Evolutionary conservation across 2,888 invertebrate genomes (phyloP).

Genomic region (Perizoma flavofasciatum): DNA sequence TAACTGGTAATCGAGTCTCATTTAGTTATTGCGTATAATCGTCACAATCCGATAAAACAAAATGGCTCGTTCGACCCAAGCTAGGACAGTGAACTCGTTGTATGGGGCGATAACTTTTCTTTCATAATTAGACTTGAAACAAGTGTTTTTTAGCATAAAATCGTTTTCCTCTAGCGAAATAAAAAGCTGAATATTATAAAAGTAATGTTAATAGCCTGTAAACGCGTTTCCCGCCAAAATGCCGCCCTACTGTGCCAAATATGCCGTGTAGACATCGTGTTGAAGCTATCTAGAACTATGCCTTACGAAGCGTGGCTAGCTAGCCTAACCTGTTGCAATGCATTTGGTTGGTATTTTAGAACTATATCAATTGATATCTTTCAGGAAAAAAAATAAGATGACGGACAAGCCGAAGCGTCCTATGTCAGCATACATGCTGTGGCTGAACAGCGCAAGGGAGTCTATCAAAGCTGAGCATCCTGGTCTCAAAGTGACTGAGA

Average conservation of each 20-base stretch:
- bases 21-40: conserved; percentile 81
- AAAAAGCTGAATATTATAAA: conserved; percentile 33
- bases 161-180: conserved; percentile 36
- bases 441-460: conserved; percentile 95
- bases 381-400: conserved; percentile 87
- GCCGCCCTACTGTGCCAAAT: conserved; percentile 66
- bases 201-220: conserved; percentile 39
- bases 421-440: conserved; percentile 96
- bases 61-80: conserved; percentile 83
- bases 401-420: conserved; percentile 97
- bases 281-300: conserved; percentile 53
- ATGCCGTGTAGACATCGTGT: conserved; percentile 54
- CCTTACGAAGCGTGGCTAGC: conserved; percentile 52
- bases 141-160: conserved; percentile 39
- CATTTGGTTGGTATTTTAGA: conserved; percentile 43
- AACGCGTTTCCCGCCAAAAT: conserved; percentile 83
- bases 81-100: conserved; percentile 82
- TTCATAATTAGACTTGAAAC: conserved; percentile 47
- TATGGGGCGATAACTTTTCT: conserved; percentile 75
- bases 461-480: conserved; percentile 95
- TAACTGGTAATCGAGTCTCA: conserved; percentile 75
- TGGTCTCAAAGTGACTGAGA: conserved; percentile 95
- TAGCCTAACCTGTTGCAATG: conserved; percentile 61
- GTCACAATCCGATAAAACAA: conserved; percentile 82
- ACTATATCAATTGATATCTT: conserved; percentile 45